Evolutionary conservation across 2,888 invertebrate genomes (phyloP).

Genomic region (Epirrhoe tristata): DNA sequence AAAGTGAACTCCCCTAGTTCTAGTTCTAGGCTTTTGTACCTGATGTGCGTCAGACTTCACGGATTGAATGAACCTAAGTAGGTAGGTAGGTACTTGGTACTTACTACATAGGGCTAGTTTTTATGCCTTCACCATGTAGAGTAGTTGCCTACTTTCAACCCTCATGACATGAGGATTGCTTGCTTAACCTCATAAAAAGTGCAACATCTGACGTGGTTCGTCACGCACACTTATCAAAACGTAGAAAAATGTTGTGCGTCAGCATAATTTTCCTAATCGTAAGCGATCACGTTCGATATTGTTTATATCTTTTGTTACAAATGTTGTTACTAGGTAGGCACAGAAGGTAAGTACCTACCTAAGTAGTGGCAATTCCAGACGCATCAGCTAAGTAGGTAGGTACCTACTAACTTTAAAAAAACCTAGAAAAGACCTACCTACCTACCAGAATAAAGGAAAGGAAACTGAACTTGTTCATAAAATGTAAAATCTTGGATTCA

Average conservation of each 20-base stretch:
- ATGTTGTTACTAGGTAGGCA: too few relatives aligned
- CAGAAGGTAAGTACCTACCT: too few relatives aligned
- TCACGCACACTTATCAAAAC: constrained; percentile 34
- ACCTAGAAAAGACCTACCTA: not conserved
- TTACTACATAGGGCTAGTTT: too few relatives aligned
- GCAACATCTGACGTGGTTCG: constrained; percentile 11
- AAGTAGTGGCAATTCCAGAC: too few relatives aligned
- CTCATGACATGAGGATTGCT: not conserved
- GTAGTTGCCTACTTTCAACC: not conserved
- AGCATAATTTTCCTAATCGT: constrained; percentile 32
- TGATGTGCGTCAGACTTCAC: too few relatives aligned
- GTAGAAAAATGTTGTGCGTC: constrained; percentile 29
- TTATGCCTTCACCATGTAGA: not conserved
- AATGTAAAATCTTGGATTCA: not conserved
- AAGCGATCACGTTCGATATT: constrained; percentile 23
- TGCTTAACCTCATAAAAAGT: constrained; percentile 24
- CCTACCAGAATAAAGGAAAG: not conserved
- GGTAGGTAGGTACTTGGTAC: too few relatives aligned
- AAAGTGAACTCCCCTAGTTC: too few relatives aligned
- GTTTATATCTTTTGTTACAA: constrained; percentile 7
- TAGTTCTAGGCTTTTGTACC: too few relatives aligned
- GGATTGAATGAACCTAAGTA: too few relatives aligned
- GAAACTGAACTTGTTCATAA: not conserved
- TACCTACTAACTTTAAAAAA: not conserved
- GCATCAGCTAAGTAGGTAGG: too few relatives aligned